Percentiles rank a stretch among this genome's conserved stretches.
Evolutionary conservation across 1,140 invertebrate species (phyloP).

Genomic region (Cotesia glomerata): DNA sequence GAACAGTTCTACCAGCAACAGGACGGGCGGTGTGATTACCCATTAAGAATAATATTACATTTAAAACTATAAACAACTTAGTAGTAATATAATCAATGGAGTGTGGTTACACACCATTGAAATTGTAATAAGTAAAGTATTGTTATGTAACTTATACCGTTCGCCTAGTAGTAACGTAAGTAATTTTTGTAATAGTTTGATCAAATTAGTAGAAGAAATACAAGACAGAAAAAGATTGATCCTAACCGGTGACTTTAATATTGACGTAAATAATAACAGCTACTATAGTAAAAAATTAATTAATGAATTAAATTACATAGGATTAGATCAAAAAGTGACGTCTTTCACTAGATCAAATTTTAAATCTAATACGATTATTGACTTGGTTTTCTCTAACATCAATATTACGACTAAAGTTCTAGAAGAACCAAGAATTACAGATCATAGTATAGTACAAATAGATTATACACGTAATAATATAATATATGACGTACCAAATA

Average conservation of each 20-base stretch:
- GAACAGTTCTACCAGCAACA: background rate
- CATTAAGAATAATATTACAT: background rate
- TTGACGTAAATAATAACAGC: constrained; percentile 9
- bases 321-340: constrained; percentile 16
- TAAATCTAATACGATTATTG: constrained; percentile 7
- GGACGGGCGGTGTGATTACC: constrained; percentile 14
- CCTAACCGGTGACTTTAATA: constrained; percentile 20
- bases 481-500: background rate
- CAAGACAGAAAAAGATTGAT: constrained; percentile 8
- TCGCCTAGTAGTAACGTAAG: constrained; percentile 18
- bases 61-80: background rate
- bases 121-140: background rate
- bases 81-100: background rate
- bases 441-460: constrained; percentile 4
- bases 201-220: background rate
- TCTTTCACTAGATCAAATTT: constrained; percentile 8
- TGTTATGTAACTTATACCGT: constrained; percentile 5
- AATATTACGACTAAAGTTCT: constrained; percentile 10
- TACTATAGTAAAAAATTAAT: constrained; percentile 13
- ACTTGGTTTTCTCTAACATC: constrained; percentile 21
- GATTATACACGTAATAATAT: background rate
- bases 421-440: constrained; percentile 19
- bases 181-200: constrained; percentile 17
- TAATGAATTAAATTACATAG: background rate
- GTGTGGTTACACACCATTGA: background rate